phyloP scores from a whole-genome alignment of 2,888 invertebrate genomes.

The Lysandra coridon region DNA sequence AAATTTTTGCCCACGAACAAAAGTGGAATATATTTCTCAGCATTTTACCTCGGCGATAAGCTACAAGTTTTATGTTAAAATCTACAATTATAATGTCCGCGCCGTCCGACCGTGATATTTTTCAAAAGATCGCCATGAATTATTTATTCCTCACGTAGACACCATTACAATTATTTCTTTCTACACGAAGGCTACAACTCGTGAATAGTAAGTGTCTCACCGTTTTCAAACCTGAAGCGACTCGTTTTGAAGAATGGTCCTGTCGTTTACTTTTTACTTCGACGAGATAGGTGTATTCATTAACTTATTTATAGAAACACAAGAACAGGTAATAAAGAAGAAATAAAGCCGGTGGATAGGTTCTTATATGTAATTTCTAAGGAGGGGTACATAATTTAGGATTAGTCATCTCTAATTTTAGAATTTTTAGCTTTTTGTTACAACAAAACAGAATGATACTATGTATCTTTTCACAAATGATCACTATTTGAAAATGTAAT shows the following conservation, averaged over 20 bases:
- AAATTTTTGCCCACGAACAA: neutral
- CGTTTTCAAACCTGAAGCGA: conserved; percentile 38
- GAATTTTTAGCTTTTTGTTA: neutral
- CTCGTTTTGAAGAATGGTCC: conserved; percentile 16
- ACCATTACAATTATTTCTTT: conserved; percentile 74
- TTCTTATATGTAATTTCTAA: conserved; percentile 1
- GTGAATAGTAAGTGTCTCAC: conserved; percentile 60
- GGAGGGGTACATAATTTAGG: conserved; percentile 16
- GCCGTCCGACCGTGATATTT: conserved; percentile 67
- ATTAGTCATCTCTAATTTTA: conserved; percentile 3
- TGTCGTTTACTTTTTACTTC: conserved; percentile 23
- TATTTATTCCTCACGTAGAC: conserved; percentile 71
- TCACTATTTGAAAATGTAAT: neutral
- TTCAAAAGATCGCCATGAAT: conserved; percentile 74
- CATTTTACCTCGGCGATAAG: conserved; percentile 39
- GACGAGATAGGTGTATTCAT: conserved; percentile 17
- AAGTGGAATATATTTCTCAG: conserved; percentile 4
- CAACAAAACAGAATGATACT: neutral
- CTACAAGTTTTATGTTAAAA: conserved; percentile 52
- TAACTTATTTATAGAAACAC: conserved; percentile 10
- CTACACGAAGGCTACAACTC: conserved; percentile 61
- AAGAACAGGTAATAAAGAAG: neutral
- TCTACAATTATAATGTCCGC: conserved; percentile 74
- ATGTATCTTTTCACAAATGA: neutral
- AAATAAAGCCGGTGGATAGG: neutral